Conservation (phyloP, 92 coral and sea anemone genomes). For the Zoanthus sansibaricus region DNA sequence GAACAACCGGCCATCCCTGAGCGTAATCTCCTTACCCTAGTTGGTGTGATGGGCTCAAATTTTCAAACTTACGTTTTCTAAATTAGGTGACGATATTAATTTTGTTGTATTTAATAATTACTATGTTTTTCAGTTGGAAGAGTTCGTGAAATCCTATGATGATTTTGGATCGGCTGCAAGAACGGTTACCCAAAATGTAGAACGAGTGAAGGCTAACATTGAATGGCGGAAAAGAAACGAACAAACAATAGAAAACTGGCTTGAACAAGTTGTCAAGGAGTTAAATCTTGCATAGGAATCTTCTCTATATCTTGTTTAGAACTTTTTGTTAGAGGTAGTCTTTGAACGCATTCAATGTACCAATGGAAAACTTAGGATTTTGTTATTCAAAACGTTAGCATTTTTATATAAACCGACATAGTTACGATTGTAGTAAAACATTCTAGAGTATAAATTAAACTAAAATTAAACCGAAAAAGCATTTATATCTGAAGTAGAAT, state of each 20-base stretch:
- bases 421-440: too few relatives aligned
- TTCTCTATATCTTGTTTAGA: too few relatives aligned
- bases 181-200: slow-evolving; percentile 40
- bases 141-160: slow-evolving; percentile 24
- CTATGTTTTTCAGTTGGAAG: slow-evolving; percentile 14
- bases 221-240: slow-evolving; percentile 59
- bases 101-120: not conserved
- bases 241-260: slow-evolving; percentile 54
- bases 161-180: slow-evolving; percentile 54
- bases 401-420: too few relatives aligned
- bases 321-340: too few relatives aligned
- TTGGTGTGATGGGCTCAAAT: not conserved
- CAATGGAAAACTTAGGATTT: too few relatives aligned
- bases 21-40: too few relatives aligned
- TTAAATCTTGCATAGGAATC: slow-evolving; percentile 19
- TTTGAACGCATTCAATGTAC: too few relatives aligned
- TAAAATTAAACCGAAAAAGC: too few relatives aligned
- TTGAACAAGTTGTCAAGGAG: not conserved
- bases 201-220: slow-evolving; percentile 46
- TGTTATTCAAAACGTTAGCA: too few relatives aligned
- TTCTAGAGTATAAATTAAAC: too few relatives aligned
- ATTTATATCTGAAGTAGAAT: too few relatives aligned
- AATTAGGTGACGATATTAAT: not conserved
- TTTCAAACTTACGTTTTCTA: not conserved
- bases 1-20: too few relatives aligned